These are phyloP conservation scores for Schizopygopsis pylzovi DNA, from an alignment of 2,797 vertebrate genomes.

Conservation along the genomic window DNA sequence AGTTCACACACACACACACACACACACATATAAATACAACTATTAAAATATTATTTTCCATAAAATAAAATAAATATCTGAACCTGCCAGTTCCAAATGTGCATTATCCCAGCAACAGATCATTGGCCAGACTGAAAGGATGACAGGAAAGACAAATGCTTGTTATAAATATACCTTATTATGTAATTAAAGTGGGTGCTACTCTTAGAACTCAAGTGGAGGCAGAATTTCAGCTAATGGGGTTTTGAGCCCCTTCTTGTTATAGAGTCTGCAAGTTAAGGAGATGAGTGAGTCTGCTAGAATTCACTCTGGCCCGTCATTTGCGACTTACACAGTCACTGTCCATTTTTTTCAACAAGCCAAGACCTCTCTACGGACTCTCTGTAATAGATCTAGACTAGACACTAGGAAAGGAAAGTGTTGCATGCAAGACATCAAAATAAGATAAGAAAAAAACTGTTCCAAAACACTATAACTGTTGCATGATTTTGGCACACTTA, in stretches of 20 bases:
- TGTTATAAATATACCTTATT: conserved; percentile 2
- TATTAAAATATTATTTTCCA: neutral
- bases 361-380: neutral
- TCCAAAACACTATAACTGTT: neutral
- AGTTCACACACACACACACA: too few species aligned
- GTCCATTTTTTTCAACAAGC: neutral
- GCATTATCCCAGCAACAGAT: neutral
- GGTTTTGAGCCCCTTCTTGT: neutral
- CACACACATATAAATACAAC: too few species aligned
- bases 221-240: conserved; percentile 28
- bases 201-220: conserved; percentile 19
- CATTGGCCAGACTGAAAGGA: neutral
- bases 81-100: neutral
- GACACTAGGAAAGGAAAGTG: neutral
- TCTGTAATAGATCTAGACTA: neutral
- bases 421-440: neutral
- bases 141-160: neutral
- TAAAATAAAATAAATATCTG: neutral
- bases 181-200: conserved; percentile 19
- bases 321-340: neutral
- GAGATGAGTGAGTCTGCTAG: conserved; percentile 1
- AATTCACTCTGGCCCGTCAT: neutral
- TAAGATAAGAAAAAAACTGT: neutral
- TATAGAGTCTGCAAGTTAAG: neutral
- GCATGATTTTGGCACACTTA: neutral